phyloP scores from a whole-genome alignment of 2,113 vertebrate genomes.

The Amazona guildingii region DNA sequence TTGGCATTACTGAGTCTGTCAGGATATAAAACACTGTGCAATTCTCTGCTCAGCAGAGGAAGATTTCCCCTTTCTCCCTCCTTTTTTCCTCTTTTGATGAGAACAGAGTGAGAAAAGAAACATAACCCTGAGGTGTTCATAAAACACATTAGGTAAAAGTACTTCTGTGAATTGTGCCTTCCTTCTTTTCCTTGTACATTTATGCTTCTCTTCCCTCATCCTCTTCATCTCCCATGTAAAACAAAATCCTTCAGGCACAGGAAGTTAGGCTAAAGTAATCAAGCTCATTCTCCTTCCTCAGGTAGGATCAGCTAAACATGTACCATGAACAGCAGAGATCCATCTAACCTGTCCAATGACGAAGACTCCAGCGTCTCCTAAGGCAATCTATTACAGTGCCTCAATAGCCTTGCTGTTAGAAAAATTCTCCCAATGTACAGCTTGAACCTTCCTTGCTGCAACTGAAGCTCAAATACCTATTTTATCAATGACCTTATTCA shows the following conservation, averaged over 20 bases:
- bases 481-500: conserved; percentile 5
- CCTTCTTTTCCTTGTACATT: not conserved
- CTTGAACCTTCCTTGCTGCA: not conserved
- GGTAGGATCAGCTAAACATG: not conserved
- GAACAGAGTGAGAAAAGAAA: conserved; percentile 19
- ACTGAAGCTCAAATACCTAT: conserved; percentile 1
- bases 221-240: conserved; percentile 25
- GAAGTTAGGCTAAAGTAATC: not conserved
- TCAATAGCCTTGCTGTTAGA: not conserved
- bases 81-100: conserved; percentile 38
- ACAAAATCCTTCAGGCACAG: not conserved
- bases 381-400: not conserved
- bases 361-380: not conserved
- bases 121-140: not conserved
- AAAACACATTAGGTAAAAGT: not conserved
- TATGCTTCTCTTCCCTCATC: not conserved
- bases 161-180: not conserved
- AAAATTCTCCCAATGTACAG: not conserved
- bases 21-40: conserved; percentile 23
- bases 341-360: not conserved
- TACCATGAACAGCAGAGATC: not conserved
- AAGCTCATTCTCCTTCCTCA: not conserved
- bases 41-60: conserved; percentile 22
- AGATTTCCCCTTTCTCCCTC: not conserved
- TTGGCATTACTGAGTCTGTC: conserved; percentile 24